These are phyloP conservation scores for Coilia nasus DNA, from an alignment of 2,797 vertebrate genomes.

Conservation along the genomic window DNA sequence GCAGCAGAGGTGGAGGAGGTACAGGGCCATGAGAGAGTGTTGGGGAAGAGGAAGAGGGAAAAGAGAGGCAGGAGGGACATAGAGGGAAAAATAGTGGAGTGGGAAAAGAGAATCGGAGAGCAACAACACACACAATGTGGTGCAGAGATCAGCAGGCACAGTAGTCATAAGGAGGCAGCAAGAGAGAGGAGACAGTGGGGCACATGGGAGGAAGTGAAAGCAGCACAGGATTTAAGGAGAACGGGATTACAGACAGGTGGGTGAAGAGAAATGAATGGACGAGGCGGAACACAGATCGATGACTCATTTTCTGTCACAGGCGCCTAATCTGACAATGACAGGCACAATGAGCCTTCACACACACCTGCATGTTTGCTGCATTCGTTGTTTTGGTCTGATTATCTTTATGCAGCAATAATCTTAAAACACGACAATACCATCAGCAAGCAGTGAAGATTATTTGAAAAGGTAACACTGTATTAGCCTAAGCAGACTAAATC, in stretches of 20 bases:
- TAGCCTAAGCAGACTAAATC: neutral
- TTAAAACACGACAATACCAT: neutral
- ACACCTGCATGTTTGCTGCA: neutral
- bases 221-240: neutral
- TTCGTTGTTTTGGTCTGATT: neutral
- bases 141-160: neutral
- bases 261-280: neutral
- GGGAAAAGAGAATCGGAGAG: neutral
- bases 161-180: no score
- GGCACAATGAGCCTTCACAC: neutral
- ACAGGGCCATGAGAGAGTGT: neutral
- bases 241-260: neutral
- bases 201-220: neutral
- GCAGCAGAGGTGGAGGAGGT: slow-evolving; percentile 9
- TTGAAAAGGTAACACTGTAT: neutral
- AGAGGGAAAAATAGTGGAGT: neutral
- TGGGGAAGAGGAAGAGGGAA: slow-evolving; percentile 1
- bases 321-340: neutral
- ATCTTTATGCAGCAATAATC: neutral
- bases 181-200: neutral
- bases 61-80: neutral
- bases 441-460: neutral
- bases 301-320: neutral
- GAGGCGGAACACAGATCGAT: neutral
- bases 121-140: neutral